Conservation (phyloP, 2,888 invertebrate species). For the Nycteola revayana region DNA sequence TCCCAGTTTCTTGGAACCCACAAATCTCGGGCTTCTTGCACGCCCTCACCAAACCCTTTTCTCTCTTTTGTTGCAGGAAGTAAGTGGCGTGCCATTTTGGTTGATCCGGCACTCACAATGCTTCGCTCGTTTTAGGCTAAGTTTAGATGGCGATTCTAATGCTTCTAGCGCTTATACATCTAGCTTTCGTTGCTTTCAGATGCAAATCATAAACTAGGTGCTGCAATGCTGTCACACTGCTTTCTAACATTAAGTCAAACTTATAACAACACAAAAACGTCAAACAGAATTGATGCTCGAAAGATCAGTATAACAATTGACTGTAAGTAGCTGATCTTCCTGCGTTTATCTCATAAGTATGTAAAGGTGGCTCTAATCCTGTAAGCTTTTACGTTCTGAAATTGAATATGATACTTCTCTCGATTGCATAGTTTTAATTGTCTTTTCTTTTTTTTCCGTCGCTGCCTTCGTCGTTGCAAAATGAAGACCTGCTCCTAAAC, state of each 20-base stretch:
- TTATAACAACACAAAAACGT: conserved; percentile 41
- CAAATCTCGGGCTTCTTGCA: conserved; percentile 66
- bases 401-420: conserved; percentile 31
- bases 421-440: conserved; percentile 49
- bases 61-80: conserved; percentile 82
- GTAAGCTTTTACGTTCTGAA: conserved; percentile 45
- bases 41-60: conserved; percentile 72
- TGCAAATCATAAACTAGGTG: conserved; percentile 43
- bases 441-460: conserved; percentile 57
- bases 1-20: conserved; percentile 50
- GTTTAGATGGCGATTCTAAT: conserved; percentile 61
- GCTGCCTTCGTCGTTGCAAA: conserved; percentile 62
- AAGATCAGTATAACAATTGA: conserved; percentile 45
- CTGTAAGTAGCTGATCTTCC: conserved; percentile 53
- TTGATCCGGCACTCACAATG: conserved; percentile 74
- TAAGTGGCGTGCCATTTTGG: conserved; percentile 80
- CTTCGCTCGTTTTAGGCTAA: conserved; percentile 72
- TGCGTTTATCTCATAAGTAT: conserved; percentile 21
- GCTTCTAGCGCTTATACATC: conserved; percentile 67
- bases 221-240: conserved; percentile 46
- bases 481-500: conserved; percentile 85
- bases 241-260: conserved; percentile 50
- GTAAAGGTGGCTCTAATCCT: conserved; percentile 41
- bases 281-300: conserved; percentile 30
- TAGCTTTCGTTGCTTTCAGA: conserved; percentile 71